A percentile compares a stretch with the other conserved stretches of the same genome.
Evolutionary conservation across 2,888 invertebrate genomes (phyloP).

Genomic region (Lepidochrysops patricia): DNA sequence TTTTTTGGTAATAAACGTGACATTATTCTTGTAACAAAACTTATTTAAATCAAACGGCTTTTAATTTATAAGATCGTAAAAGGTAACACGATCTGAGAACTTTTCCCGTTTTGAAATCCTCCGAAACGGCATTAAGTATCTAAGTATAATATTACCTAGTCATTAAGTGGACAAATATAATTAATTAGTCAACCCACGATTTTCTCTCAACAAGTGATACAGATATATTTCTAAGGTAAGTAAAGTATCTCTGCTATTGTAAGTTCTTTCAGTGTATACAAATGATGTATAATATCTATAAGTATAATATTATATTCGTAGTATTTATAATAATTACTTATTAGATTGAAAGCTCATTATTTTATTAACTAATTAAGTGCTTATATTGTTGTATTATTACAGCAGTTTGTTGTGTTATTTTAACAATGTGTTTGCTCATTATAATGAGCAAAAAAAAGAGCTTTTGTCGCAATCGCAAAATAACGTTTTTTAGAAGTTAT

Average conservation of each 20-base stretch:
- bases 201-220: not conserved
- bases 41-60: slow-evolving; percentile 1
- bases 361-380: too few relatives aligned
- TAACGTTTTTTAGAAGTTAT: not conserved
- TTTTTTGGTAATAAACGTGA: not conserved
- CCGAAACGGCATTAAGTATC: not conserved
- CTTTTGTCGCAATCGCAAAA: not conserved
- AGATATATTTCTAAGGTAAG: not conserved
- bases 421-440: not conserved
- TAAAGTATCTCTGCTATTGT: not conserved
- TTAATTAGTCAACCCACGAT: not conserved
- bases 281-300: too few relatives aligned
- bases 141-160: not conserved
- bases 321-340: too few relatives aligned
- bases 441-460: too few relatives aligned
- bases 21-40: not conserved
- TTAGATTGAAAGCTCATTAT: not conserved
- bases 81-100: slow-evolving; percentile 2
- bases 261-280: too few relatives aligned
- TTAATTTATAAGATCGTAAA: slow-evolving; percentile 10
- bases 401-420: too few relatives aligned
- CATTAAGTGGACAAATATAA: not conserved
- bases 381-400: not conserved
- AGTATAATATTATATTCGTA: too few relatives aligned
- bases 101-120: not conserved